Base-by-base conservation (phyloP, 2,888 invertebrate species). In the Diarsia brunnea region DNA sequence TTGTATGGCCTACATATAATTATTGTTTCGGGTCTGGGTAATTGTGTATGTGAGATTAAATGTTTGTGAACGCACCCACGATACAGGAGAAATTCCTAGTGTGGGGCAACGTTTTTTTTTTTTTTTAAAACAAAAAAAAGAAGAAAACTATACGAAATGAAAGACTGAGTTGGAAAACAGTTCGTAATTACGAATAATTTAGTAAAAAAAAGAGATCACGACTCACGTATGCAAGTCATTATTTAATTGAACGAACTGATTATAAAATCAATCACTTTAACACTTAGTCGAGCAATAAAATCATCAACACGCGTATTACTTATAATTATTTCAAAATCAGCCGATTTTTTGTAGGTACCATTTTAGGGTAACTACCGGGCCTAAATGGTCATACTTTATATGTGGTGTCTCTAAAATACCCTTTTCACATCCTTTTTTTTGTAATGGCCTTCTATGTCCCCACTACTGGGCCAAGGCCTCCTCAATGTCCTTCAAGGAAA, bases 251-350 rank as follows among this genome's bases (percentile, higher is more conserved):
- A 21, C 14, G 78, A 31, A 51, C n/a, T 61, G 21, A 60, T 73
- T 49, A n/a, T 14, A 78, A 61, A 31, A 31, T 21, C 60, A 24
- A 61, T 61, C 21, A 51, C 66, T 31, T 43, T 63, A 75, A 47
- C 47, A 55, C 14, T 38, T 51, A 49, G 49, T 64, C 0, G 27
- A 58, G 75, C 27, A n/a, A 58, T 49, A 43, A 64, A 43, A 58
- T 43, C 27, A 19, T 27, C 24, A n/a, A 49, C 74, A 73, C 73
- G 60, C 61, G 74, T 73, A 27, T 45, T 51, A 55, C n/a, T n/a
- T n/a, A n/a, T n/a, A n/a, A n/a, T n/a, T 27, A 45, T 8, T 19
- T 68, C 5, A 38, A 38, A 38, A 47, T 45, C 11, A 31, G 11
- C 11, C 7, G 21, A 10, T 51, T 16, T 31, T 43, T 55, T 24